Evolutionary conservation across 2,888 invertebrate genomes (phyloP).

Genomic region (Cataglyphis cursor): DNA sequence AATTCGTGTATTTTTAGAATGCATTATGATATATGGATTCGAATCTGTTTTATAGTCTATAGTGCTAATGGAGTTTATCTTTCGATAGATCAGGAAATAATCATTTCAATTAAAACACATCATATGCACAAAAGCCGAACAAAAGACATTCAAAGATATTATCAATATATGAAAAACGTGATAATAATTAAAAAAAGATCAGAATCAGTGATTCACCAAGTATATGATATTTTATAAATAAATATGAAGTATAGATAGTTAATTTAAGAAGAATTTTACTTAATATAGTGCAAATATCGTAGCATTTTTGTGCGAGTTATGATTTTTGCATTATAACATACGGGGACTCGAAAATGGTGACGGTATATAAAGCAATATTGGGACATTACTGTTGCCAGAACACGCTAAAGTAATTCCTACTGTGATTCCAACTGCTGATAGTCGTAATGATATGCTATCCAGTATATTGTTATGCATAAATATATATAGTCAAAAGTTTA

Average conservation of each 20-base stretch:
- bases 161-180: background rate
- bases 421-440: slow-evolving; percentile 68
- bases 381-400: slow-evolving; percentile 61
- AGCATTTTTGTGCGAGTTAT: slow-evolving; percentile 56
- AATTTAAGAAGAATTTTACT: slow-evolving; percentile 15
- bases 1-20: slow-evolving; percentile 25
- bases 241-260: background rate
- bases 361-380: slow-evolving; percentile 59
- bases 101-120: background rate
- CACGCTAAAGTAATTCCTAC: slow-evolving; percentile 58
- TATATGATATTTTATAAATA: slow-evolving; percentile 12
- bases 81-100: background rate
- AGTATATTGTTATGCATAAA: slow-evolving; percentile 25
- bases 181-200: slow-evolving; percentile 14
- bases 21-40: slow-evolving; percentile 4
- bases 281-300: slow-evolving; percentile 66
- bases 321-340: slow-evolving; percentile 69
- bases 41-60: background rate
- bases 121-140: slow-evolving; percentile 6
- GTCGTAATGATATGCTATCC: slow-evolving; percentile 52
- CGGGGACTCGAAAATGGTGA: slow-evolving; percentile 63
- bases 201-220: background rate
- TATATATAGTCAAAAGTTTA: slow-evolving; percentile 26
- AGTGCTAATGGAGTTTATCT: background rate
- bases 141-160: background rate